Evolutionary conservation across 2,113 vertebrate genomes (phyloP).

Genomic region (Anas platyrhynchos): DNA sequence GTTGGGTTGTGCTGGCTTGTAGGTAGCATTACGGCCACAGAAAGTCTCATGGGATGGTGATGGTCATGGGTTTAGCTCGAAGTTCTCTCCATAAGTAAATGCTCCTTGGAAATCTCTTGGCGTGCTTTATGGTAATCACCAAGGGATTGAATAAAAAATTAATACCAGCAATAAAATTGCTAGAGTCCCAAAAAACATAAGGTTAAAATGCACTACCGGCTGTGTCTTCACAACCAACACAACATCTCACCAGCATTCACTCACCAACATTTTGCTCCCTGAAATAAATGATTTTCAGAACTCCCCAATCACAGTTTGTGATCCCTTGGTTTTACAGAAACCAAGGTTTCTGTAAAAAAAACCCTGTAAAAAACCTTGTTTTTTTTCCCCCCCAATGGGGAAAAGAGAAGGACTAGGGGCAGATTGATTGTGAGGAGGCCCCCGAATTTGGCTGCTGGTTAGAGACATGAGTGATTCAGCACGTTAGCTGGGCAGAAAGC

Average conservation of each 20-base stretch:
- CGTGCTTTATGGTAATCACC: neutral
- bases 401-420: neutral
- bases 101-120: neutral
- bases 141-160: neutral
- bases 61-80: no score
- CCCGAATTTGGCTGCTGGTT: no score
- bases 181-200: neutral
- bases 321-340: neutral
- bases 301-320: neutral
- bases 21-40: accelerated
- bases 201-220: neutral
- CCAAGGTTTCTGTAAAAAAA: no score
- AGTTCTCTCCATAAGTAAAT: neutral
- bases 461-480: no score
- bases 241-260: neutral
- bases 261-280: neutral
- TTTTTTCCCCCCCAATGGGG: no score
- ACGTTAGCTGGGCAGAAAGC: neutral
- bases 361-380: no score
- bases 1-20: neutral
- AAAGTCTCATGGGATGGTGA: neutral
- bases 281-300: neutral
- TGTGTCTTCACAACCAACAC: neutral
- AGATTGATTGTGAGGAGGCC: no score
- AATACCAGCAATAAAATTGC: neutral